Evolutionary conservation across 1,140 invertebrate genomes (phyloP).

Genomic region (Cydia strobilella): DNA sequence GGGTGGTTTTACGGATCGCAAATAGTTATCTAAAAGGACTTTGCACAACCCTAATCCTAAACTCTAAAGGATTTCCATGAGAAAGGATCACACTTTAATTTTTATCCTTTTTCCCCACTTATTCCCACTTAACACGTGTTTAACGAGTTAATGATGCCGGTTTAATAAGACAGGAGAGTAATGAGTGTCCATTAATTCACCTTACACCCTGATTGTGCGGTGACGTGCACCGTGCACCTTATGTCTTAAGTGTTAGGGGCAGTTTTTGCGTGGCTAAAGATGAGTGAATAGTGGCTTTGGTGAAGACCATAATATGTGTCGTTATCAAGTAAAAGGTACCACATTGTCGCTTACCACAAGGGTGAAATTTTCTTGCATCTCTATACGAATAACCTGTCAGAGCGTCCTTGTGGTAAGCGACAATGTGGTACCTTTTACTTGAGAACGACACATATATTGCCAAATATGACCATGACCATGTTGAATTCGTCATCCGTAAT

Average conservation of each 20-base stretch:
- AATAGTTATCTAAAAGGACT: not conserved
- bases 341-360: too few species aligned
- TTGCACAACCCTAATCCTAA: slow-evolving; percentile 26
- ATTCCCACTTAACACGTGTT: slow-evolving; percentile 54
- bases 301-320: not conserved
- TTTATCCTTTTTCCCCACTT: slow-evolving; percentile 15
- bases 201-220: not conserved
- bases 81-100: slow-evolving; percentile 12
- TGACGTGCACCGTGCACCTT: not conserved
- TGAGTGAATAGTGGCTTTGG: not conserved
- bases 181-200: slow-evolving; percentile 41
- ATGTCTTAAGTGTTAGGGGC: not conserved
- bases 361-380: too few species aligned
- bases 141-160: slow-evolving; percentile 54
- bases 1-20: too few species aligned
- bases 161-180: slow-evolving; percentile 59
- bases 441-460: too few species aligned
- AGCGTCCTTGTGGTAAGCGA: too few species aligned
- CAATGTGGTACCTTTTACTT: too few species aligned
- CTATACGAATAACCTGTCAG: too few species aligned
- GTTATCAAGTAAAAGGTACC: too few species aligned
- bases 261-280: not conserved
- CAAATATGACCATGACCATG: too few species aligned
- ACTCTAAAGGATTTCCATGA: slow-evolving; percentile 20
- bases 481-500: too few species aligned